A percentile compares a stretch with the other conserved stretches of the same genome.
These are phyloP conservation scores for Pachydiplax longipennis DNA, from an alignment of 2,888 invertebrate species.

Conservation along the genomic window DNA sequence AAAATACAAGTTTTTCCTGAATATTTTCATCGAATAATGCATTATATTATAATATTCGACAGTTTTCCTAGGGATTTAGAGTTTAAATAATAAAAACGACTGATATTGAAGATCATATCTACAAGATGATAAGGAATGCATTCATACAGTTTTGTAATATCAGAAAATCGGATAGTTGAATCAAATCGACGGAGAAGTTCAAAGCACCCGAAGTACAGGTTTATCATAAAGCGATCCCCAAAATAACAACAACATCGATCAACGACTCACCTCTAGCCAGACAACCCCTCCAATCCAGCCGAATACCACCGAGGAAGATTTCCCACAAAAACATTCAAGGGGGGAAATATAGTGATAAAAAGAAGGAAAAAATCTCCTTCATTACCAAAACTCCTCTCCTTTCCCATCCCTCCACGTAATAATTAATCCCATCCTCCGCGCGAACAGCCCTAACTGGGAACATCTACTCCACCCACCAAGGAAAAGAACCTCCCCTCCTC, in stretches of 20 bases:
- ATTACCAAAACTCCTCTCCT: conserved; percentile 19
- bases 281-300: not conserved
- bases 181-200: too few species aligned
- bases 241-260: not conserved
- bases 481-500: not conserved
- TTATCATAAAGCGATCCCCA: not conserved
- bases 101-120: too few species aligned
- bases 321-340: not conserved
- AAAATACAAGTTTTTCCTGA: too few species aligned
- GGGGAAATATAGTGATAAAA: not conserved
- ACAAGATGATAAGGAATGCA: too few species aligned
- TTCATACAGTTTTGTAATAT: too few species aligned
- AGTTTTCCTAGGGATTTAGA: too few species aligned
- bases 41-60: too few species aligned
- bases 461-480: not conserved
- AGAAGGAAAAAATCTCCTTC: not conserved
- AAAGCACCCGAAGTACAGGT: not conserved
- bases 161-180: too few species aligned
- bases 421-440: conserved; percentile 31
- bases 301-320: not conserved
- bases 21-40: too few species aligned
- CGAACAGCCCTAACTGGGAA: not conserved
- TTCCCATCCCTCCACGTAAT: conserved; percentile 17
- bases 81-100: too few species aligned
- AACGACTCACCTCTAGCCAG: not conserved